Percentiles rank a stretch among this genome's conserved stretches.
Conservation (phyloP, 37 sponge, comb jelly and placozoan genomes). For the Mnemiopsis leidyi region DNA sequence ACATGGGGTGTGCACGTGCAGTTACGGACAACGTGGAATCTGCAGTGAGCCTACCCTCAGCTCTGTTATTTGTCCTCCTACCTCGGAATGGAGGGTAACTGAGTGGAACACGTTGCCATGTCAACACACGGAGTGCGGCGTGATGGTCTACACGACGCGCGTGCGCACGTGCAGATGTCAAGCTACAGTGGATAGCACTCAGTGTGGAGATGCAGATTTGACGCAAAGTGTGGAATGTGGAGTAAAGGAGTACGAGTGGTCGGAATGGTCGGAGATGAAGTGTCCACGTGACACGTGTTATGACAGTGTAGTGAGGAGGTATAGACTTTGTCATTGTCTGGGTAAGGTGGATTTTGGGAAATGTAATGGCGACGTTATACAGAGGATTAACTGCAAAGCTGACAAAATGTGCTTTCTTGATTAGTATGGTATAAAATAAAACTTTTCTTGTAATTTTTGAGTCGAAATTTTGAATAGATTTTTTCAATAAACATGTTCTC, state of each 20-base stretch:
- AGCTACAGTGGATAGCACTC: background rate
- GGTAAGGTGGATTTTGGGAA: background rate
- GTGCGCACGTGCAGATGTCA: background rate
- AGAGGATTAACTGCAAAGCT: background rate
- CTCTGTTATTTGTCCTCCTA: background rate
- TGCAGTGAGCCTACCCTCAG: background rate
- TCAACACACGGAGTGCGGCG: background rate
- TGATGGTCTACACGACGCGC: background rate
- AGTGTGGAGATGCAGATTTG: conserved; percentile 5
- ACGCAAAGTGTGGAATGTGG: background rate
- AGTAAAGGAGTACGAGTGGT: background rate
- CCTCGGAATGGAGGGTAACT: background rate
- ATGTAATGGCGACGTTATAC: background rate
- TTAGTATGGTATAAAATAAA: no score
- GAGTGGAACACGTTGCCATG: background rate
- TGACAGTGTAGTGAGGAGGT: background rate
- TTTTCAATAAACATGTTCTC: no score
- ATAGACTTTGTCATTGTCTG: background rate
- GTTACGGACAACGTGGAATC: background rate
- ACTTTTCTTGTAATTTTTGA: no score
- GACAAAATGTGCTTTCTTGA: background rate
- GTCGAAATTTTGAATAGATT: no score
- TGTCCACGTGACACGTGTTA: background rate
- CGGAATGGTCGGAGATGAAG: background rate
- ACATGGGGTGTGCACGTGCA: conserved; percentile 19